A percentile compares a stretch with the other conserved stretches of the same genome.
phyloP scores from a whole-genome alignment of 2,113 vertebrate species.

The Tretioscincus oriximinensis region DNA sequence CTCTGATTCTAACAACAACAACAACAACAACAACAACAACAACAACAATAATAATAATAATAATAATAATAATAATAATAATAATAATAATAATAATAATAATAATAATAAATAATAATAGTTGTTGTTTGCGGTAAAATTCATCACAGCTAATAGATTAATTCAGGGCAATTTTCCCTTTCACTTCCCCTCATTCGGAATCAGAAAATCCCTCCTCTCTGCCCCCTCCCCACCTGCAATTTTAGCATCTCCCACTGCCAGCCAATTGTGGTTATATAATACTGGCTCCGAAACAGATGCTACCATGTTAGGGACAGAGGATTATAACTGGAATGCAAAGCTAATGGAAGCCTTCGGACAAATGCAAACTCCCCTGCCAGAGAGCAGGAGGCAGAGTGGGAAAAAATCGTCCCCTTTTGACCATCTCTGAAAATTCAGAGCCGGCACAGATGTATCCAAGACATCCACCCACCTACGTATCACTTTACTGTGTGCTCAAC shows the following conservation, averaged over 20 bases:
- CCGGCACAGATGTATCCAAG: not conserved
- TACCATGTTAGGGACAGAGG: constrained; percentile 39
- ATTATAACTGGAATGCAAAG: constrained; percentile 63
- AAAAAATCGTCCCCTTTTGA: not conserved
- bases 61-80: too few species aligned
- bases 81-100: too few species aligned
- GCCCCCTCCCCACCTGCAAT: not conserved
- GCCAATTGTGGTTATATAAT: constrained; percentile 67
- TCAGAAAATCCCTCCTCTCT: constrained; percentile 3
- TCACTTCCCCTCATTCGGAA: fast-evolving
- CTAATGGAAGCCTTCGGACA: constrained; percentile 62
- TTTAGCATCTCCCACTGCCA: constrained; percentile 16
- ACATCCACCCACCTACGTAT: not conserved
- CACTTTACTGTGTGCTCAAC: not conserved
- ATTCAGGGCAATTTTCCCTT: not conserved
- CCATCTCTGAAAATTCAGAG: not conserved
- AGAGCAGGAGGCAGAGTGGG: constrained; percentile 2
- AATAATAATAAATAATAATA: too few species aligned
- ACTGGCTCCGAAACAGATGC: constrained; percentile 59
- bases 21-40: too few species aligned
- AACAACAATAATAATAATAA: too few species aligned
- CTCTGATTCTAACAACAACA: too few species aligned
- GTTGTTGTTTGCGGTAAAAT: not conserved
- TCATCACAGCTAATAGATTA: not conserved
- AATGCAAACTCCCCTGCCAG: constrained; percentile 36